These are phyloP conservation scores for Hypercompe scribonia DNA, from an alignment of 2,888 invertebrate genomes.

Conservation along the genomic window DNA sequence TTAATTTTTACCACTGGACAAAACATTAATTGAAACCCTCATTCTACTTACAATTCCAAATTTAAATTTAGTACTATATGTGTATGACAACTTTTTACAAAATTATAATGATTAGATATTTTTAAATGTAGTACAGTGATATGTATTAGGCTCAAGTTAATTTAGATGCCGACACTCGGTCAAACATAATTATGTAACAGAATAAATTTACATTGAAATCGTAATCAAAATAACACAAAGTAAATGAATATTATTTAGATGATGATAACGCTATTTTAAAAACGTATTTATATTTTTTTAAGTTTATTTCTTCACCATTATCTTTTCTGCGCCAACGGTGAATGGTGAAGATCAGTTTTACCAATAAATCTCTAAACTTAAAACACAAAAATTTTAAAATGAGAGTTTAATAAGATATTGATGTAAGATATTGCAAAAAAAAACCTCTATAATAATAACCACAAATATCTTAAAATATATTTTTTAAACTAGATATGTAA, in stretches of 20 bases:
- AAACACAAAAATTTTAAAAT: too few species aligned
- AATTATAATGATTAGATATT: neutral
- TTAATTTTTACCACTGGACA: neutral
- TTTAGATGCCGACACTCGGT: neutral
- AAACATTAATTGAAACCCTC: neutral
- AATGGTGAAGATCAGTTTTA: too few species aligned
- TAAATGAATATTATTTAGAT: neutral
- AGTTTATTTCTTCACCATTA: too few species aligned
- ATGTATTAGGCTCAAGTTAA: neutral
- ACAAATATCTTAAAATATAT: too few species aligned
- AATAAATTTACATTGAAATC: slow-evolving; percentile 1
- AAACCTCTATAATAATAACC: too few species aligned
- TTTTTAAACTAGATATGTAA: too few species aligned
- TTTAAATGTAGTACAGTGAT: neutral
- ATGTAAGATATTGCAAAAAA: too few species aligned
- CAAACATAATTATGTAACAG: slow-evolving; percentile 1
- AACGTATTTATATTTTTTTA: neutral
- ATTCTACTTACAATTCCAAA: neutral
- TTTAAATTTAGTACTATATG: neutral
- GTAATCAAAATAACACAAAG: neutral
- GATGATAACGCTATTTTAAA: neutral
- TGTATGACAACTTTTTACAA: neutral
- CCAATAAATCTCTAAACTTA: too few species aligned
- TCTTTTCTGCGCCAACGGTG: too few species aligned
- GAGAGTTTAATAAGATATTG: too few species aligned